Base-by-base conservation (phyloP, 2,888 invertebrate genomes). In the Lycaena phlaeas region DNA sequence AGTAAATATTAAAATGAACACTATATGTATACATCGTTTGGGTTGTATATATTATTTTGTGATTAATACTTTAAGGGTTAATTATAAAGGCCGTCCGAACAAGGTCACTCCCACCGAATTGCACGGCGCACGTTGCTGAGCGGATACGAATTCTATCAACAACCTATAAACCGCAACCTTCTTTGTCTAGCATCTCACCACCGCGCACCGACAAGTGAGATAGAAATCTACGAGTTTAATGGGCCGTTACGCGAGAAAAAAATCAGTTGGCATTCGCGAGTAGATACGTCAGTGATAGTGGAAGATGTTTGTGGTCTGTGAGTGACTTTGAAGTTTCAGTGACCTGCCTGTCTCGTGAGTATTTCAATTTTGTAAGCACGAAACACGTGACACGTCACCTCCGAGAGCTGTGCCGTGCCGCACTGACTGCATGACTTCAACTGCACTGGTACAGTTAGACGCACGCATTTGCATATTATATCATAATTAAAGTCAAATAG, bases 91-190 rank as follows among this genome's bases (percentile, higher is more conserved):
- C 30, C 31, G 31, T 26, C 14, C 26, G 17, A 17, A 63, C 81
- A 78, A 84, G 70, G 75, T 63, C 65, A 75, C 63, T 50, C 51
- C 69, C 56, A 59, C 60, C 68, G 71, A 76, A 74, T 75, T 82
- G 78, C 81, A 77, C 79, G 68, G 67, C 74, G 67, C 71, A 77
- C 77, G 78, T 71, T 77, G 73, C 82, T 62, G 68, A 81, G 74
- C 82, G 79, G 82, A 82, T 82, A 79, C 81, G 79, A 76, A 82
- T 84, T 85, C 85, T 82, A 85, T 84, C 84, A 85, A 85, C 85
- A 81, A 79, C 82, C 81, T 69, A 84, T 85, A 85, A 85, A 84
- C 84, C 79, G 66, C 82, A 82, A 73, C 78, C 81, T 84, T 85
- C 85, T 81, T 84, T 85, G 84, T 85, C 85, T 84, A 74, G 67